Base-by-base conservation (phyloP, 53 echinoderm and acorn worm genomes). In the Paelopatides confundens region DNA sequence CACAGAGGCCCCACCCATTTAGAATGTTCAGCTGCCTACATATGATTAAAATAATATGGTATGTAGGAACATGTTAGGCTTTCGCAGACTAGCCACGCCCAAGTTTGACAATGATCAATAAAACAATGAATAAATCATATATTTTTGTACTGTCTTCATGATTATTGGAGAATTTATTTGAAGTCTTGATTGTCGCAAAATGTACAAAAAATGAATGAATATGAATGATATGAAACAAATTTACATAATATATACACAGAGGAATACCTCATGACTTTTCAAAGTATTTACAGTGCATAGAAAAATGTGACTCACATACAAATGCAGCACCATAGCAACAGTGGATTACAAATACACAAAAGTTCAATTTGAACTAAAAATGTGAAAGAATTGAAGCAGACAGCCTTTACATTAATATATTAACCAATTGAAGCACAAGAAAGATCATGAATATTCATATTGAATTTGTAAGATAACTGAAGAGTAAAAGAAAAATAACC, bases 191-290 rank as follows among this genome's bases (percentile, higher is more conserved):
- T 21, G 21, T 58, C 74, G 35, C 46, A 39, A 74, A 74, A 74
- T 74, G 74, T 74, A 74, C 74, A 74, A 74, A 74, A 67, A 35
- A 74, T 74, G 74, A 28, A 74, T 74, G 74, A 74, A 74, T 74
- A 74, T 39, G 74, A 27, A 74, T 74, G 9, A 40, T 74, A 74
- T 39, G 74, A 74, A 74, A 74, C 40, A 58, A 58, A 58, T 58
- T 15, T 58, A 58, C 58, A 58, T 39, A 35, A 74, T 74, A 74
- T 74, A 26, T 74, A 74, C 74, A 74, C 15, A 40, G 74, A 40
- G 74, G 74, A 74, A 74, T 74, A 74, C 74, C 74, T 74, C 74
- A 74, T 23, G 74, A 74, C 31, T 46, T 74, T 58, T 13, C 31
- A 26, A 74, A 33, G 46, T 74, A 74, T 74, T 21, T 74, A 74